phyloP scores from a whole-genome alignment of 2,888 invertebrate genomes.

The Melolontha melolontha region DNA sequence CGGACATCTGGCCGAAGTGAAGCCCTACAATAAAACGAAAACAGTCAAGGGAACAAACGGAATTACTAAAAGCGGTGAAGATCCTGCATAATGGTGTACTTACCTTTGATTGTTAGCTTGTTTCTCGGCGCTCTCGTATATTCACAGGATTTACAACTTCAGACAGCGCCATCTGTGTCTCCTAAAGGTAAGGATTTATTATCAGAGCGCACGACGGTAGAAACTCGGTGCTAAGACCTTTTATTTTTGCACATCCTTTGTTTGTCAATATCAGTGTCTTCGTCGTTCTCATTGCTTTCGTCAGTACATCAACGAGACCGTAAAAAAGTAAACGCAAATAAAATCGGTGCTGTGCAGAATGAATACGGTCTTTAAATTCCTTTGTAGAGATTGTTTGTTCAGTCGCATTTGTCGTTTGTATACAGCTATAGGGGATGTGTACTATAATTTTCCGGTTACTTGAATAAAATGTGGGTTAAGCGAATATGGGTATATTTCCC shows the following conservation, averaged over 20 bases:
- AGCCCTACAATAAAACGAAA: background rate
- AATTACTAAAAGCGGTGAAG: background rate
- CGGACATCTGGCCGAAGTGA: no score
- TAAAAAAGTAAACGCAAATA: background rate
- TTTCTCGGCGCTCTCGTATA: slow-evolving; percentile 52
- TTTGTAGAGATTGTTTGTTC: no score
- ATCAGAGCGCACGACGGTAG: background rate
- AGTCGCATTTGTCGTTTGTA: no score
- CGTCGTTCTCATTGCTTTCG: background rate
- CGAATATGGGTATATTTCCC: no score
- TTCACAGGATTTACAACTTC: slow-evolving; percentile 57
- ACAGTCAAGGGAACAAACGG: background rate
- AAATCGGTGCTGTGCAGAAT: no score
- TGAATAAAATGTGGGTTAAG: no score
- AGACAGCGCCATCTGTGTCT: slow-evolving; percentile 52
- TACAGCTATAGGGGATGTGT: no score
- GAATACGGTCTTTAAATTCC: no score
- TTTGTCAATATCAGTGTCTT: background rate
- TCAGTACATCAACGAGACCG: background rate
- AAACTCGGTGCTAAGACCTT: no score
- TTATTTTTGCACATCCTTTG: background rate
- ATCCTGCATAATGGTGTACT: slow-evolving; percentile 44
- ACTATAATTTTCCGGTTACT: no score
- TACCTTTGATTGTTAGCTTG: slow-evolving; percentile 46
- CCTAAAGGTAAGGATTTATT: slow-evolving; percentile 52